Base-by-base conservation (phyloP, 2,888 invertebrate species). In the Melieria picta region DNA sequence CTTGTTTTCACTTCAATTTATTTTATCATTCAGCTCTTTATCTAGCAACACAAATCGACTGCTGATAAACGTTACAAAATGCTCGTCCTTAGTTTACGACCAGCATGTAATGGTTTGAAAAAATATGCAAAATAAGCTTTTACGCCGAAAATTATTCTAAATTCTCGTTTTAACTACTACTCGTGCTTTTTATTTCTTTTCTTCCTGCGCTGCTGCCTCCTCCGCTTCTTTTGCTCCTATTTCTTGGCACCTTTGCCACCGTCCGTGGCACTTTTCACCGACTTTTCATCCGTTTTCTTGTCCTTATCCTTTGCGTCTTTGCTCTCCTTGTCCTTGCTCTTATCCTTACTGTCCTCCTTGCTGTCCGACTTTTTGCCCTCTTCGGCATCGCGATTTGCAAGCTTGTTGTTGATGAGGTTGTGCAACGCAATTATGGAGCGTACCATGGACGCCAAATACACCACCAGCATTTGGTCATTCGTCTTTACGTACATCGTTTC, bases 371-470 rank as follows among this genome's bases (percentile, higher is more conserved):
- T 77, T 47, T 79, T 78, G 85, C 97, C 91, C 90, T 97, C 91
- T 90, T 96, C 91, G 83, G 96, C 89, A 91, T 87, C 96, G 78
- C 94, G 92, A 87, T 97, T 97, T 62, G 96, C 95, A 76, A 99
- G 91, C 89, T 99, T 99, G 87, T 99, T 99, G 87, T 99, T 99
- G 82, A 99, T 99, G 77, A 99, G 92, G 89, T 99, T 99, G 87
- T 99, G 99, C 68, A 99, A 88, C 1, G 99, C 99, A 78, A 99
- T 95, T 77, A 99, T 97, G 3, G 98, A 97, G 73, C 99, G 91
- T 11, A 98, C 97, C 81, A 99, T 91, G 0, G 99, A 96, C 13
- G 99, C 98, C 78, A 99, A 89, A 85, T 99, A 99, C 11, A 99
- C 98, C 48, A 98, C 98, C 81, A 99, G 90, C 91, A 99, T 96